Evolutionary conservation across 2,113 vertebrate genomes (phyloP), one percentile per base, ranked within the genome.

Genomic region (Cebidichthys violaceus): DNA sequence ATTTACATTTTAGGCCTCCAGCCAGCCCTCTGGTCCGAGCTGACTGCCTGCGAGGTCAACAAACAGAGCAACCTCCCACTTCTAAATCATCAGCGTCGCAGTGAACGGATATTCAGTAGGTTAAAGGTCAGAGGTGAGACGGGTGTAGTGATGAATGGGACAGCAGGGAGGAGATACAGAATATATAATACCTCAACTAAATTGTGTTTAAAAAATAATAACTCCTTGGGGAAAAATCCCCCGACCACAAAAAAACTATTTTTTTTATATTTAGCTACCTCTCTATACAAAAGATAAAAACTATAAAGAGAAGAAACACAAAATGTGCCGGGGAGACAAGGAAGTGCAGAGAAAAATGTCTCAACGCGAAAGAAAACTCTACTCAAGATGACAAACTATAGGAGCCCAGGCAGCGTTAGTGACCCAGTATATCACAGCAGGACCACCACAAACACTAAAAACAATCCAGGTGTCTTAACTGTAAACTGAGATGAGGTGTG

Each of bases 311-410:
- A 29, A 31, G 35, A 65, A 80, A 74, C 35, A 60, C 35, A 43
- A 75, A 84, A 86, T 62, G 27, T 73, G 66, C 69, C 17, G 1
- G 11, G 14, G 72, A 84, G 55, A 75, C 17, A 0, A 20, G 17
- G 54, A 76, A 78, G n/a, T 39, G 45, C 77, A 15, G 37, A 65
- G 55, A 76, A 69, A 76, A 90, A 88, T 64, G 43, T 68, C 47
- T 57, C 57, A 13, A 61, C 27, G 33, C 43, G 52, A 65, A 82
- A 62, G 24, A 66, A 70, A 41, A 75, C 60, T 86, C 50, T 14
- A 22, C 54, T 81, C 47, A 57, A 17, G 41, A 64, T 67, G 45
- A 84, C 80, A 84, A 86, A 86, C 27, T 20, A 37, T 47, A 79
- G 83, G 13, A 69, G 13, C 27, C 10, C 20, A 18, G 54, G 61